Conservation (phyloP, 2,888 invertebrate species). For the Orthosia incerta region DNA sequence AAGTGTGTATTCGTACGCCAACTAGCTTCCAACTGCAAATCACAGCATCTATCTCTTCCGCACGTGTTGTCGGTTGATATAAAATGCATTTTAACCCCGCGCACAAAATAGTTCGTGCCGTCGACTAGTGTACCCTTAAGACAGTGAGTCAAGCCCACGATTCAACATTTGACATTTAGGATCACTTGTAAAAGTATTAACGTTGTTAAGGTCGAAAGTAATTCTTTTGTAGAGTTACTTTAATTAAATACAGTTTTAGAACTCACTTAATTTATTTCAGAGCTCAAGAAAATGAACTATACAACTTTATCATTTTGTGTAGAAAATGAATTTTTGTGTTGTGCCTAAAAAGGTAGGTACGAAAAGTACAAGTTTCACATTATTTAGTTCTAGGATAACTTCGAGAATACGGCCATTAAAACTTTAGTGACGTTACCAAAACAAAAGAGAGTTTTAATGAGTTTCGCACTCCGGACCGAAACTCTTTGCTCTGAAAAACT, state of each 20-base stretch:
- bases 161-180: background rate
- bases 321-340: slow-evolving; percentile 25
- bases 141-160: slow-evolving; percentile 10
- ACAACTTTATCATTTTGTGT: slow-evolving; percentile 37
- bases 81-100: no score
- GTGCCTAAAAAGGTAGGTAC: slow-evolving; percentile 23
- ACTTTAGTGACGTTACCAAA: slow-evolving; percentile 69
- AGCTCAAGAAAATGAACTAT: slow-evolving; percentile 21
- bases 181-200: slow-evolving; percentile 13
- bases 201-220: background rate
- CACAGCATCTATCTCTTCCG: no score
- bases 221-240: slow-evolving; percentile 21
- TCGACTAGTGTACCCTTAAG: no score
- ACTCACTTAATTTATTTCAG: slow-evolving; percentile 19
- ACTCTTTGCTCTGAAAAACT: slow-evolving; percentile 66
- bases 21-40: no score
- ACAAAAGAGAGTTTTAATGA: slow-evolving; percentile 71
- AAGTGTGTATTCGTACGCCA: no score
- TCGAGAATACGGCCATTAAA: slow-evolving; percentile 69
- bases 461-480: slow-evolving; percentile 63
- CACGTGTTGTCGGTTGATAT: no score
- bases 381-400: slow-evolving; percentile 59
- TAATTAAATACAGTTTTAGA: slow-evolving; percentile 20
- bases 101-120: no score
- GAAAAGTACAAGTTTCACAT: slow-evolving; percentile 49